Evolutionary conservation across 2,113 vertebrate species (phyloP).

Genomic region (Aleadryas rufinucha): DNA sequence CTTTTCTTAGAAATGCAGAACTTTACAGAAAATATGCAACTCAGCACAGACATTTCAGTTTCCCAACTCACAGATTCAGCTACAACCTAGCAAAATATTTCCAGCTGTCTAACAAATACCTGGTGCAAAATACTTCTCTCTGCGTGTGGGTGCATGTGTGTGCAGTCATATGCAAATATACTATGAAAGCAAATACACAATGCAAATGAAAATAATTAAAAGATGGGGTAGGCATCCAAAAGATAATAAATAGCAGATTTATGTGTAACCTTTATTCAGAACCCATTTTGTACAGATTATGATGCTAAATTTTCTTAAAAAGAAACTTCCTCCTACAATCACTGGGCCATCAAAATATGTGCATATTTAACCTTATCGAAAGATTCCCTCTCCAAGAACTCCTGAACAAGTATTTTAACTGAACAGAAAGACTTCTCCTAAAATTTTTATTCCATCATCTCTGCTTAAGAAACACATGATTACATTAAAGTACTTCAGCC

Average conservation of each 20-base stretch:
- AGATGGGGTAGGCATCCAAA: not conserved
- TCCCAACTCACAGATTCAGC: not conserved
- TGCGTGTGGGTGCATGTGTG: rapidly evolving
- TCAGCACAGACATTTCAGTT: not conserved
- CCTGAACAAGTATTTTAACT: not conserved
- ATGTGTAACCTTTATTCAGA: not conserved
- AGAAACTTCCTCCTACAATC: not conserved
- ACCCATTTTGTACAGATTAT: not conserved
- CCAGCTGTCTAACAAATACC: not conserved
- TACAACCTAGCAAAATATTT: not conserved
- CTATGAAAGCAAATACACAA: not conserved
- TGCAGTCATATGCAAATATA: not conserved
- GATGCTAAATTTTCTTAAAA: not conserved
- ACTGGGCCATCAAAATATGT: not conserved
- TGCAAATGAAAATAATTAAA: not conserved
- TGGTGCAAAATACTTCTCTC: not conserved
- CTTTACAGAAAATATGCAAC: not conserved
- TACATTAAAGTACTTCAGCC: not conserved
- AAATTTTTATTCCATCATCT: not conserved
- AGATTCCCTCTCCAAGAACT: not conserved
- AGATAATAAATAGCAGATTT: not conserved
- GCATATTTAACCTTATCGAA: not conserved
- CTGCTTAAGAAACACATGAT: not conserved
- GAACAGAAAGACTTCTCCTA: not conserved
- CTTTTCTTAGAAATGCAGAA: not conserved